Conservation (phyloP, 2,797 vertebrate species). For the Fistularia tabacaria region DNA sequence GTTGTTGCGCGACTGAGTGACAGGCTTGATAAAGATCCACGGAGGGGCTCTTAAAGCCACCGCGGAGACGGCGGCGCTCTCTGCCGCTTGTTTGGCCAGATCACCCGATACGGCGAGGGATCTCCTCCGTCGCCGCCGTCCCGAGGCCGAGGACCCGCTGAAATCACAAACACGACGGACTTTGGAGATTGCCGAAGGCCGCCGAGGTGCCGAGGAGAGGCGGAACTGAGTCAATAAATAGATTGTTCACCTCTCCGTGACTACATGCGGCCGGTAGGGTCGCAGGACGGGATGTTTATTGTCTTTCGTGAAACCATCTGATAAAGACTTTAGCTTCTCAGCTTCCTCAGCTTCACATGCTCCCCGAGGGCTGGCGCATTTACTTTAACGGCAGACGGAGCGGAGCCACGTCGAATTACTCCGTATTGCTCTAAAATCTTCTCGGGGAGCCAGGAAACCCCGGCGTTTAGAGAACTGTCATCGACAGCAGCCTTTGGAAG, state of each 20-base stretch:
- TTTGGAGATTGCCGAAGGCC: constrained; percentile 55
- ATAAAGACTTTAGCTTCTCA: constrained; percentile 68
- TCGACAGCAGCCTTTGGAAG: too few relatives aligned
- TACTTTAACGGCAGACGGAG: constrained; percentile 77
- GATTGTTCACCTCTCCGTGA: constrained; percentile 56
- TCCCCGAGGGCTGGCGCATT: constrained; percentile 76
- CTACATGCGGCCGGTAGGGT: constrained; percentile 11
- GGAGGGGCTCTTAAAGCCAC: constrained; percentile 73
- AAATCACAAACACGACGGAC: constrained; percentile 72
- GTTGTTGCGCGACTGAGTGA: too few relatives aligned
- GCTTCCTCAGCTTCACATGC: constrained; percentile 62
- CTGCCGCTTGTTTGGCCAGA: constrained; percentile 84
- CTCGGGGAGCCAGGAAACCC: too few relatives aligned
- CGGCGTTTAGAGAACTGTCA: too few relatives aligned
- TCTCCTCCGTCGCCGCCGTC: constrained; percentile 70
- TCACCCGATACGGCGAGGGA: constrained; percentile 78
- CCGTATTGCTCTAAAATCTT: constrained; percentile 53
- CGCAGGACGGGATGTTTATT: constrained; percentile 64
- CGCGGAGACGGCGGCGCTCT: constrained; percentile 66
- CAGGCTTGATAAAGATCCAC: constrained; percentile 32
- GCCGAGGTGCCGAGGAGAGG: constrained; percentile 54
- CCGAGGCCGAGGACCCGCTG: constrained; percentile 78
- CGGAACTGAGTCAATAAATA: constrained; percentile 69
- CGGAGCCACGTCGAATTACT: constrained; percentile 73
- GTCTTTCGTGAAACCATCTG: constrained; percentile 77